Percentiles rank a stretch among this genome's conserved stretches.
Conservation (phyloP, 2,888 invertebrate species). For the Calameuta pallipes region DNA sequence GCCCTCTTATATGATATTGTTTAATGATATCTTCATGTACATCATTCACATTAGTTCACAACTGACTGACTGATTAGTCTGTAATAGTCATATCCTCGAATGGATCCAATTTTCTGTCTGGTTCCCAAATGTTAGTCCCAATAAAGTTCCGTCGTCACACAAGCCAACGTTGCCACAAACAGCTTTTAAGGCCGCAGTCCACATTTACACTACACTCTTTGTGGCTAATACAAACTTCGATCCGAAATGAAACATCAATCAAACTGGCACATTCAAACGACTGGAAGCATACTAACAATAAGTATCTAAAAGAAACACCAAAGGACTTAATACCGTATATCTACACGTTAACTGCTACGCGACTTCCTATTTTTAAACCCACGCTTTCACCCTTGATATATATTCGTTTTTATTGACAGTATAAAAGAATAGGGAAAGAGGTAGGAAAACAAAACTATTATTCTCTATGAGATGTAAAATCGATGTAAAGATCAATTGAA, state of each 20-base stretch:
- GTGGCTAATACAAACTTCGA: slow-evolving; percentile 30
- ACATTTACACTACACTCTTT: slow-evolving; percentile 38
- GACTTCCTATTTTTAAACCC: slow-evolving; percentile 38
- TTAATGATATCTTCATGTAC: slow-evolving; percentile 48
- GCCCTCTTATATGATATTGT: slow-evolving; percentile 37
- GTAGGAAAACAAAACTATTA: background rate
- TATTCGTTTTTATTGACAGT: background rate
- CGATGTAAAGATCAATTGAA: background rate
- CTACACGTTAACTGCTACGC: slow-evolving; percentile 27
- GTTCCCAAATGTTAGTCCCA: background rate
- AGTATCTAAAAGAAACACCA: slow-evolving; percentile 24
- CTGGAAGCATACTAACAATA: slow-evolving; percentile 25
- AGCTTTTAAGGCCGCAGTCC: slow-evolving; percentile 47
- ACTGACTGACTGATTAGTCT: slow-evolving; percentile 29
- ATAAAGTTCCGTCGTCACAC: slow-evolving; percentile 11
- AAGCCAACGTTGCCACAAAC: slow-evolving; percentile 36
- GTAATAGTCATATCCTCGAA: slow-evolving; percentile 8
- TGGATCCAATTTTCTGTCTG: background rate
- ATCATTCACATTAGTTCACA: slow-evolving; percentile 43
- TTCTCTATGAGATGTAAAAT: no score
- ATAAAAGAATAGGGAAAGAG: background rate
- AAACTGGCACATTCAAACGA: slow-evolving; percentile 30
- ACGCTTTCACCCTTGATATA: background rate
- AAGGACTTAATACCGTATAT: slow-evolving; percentile 28
- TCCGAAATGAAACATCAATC: background rate